A percentile compares a stretch with the other conserved stretches of the same genome.
Evolutionary conservation across 2,797 vertebrate genomes (phyloP).

Genomic region (Crenichthys baileyi): DNA sequence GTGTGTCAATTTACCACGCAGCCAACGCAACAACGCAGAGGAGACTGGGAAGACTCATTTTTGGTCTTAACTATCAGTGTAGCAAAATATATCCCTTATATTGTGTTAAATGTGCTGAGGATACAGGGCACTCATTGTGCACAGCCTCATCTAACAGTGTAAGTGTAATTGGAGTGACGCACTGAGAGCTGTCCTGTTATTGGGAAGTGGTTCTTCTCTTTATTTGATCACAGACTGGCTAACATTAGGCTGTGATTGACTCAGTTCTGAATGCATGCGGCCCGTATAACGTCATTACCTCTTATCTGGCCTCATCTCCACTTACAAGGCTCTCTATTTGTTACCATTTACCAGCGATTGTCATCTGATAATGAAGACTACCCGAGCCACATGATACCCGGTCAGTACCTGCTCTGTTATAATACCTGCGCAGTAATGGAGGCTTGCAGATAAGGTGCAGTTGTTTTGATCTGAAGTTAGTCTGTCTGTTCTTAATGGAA

Average conservation of each 20-base stretch:
- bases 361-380: constrained; percentile 68
- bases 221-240: constrained; percentile 57
- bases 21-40: constrained; percentile 11
- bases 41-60: constrained; percentile 49
- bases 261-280: constrained; percentile 48
- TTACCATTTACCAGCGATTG: constrained; percentile 69
- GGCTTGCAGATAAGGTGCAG: constrained; percentile 26
- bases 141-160: constrained; percentile 28
- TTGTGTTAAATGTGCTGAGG: not conserved
- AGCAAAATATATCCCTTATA: not conserved
- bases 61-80: constrained; percentile 2
- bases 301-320: constrained; percentile 59
- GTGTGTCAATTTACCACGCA: not conserved
- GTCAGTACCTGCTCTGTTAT: constrained; percentile 9
- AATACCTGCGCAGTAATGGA: constrained; percentile 47
- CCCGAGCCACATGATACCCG: constrained; percentile 55
- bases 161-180: constrained; percentile 49
- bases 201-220: constrained; percentile 45
- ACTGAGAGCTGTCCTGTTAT: constrained; percentile 29
- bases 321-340: constrained; percentile 58
- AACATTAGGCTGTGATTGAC: constrained; percentile 61
- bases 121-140: constrained; percentile 29
- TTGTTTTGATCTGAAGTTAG: constrained; percentile 11
- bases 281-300: constrained; percentile 64
- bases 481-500: constrained; percentile 26